Evolutionary conservation across 2,113 vertebrate genomes (phyloP).

Genomic region (Ammodytes marinus): DNA sequence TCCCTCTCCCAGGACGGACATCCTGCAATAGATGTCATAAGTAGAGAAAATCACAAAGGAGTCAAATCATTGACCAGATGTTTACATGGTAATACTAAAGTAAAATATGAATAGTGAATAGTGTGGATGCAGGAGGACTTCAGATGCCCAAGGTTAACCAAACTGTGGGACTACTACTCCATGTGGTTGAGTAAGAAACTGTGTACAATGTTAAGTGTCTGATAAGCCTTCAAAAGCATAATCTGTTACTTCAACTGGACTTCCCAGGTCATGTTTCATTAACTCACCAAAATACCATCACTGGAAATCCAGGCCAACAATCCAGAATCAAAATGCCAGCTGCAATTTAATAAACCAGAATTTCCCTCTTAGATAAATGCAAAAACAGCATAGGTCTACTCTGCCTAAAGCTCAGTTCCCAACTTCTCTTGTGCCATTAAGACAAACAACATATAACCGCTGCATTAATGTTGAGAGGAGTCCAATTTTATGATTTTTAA

Average conservation of each 20-base stretch:
- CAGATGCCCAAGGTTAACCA: not conserved
- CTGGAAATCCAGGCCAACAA: not conserved
- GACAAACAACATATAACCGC: constrained; percentile 3
- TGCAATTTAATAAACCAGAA: not conserved
- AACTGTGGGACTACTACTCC: not conserved
- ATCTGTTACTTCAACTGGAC: too few species aligned
- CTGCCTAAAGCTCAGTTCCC: not conserved
- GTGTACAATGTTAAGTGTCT: too few species aligned
- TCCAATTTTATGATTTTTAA: constrained; percentile 7
- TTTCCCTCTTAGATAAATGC: not conserved
- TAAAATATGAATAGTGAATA: too few species aligned
- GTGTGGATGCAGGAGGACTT: too few species aligned
- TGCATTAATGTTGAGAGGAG: not conserved
- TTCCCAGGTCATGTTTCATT: not conserved
- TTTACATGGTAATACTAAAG: too few species aligned
- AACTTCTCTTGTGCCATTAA: not conserved
- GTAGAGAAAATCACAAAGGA: too few species aligned
- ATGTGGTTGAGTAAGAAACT: too few species aligned
- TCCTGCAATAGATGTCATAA: too few species aligned
- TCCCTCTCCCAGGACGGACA: too few species aligned
- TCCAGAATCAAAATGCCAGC: not conserved
- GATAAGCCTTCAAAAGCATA: too few species aligned
- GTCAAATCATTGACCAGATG: too few species aligned
- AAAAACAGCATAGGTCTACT: not conserved
- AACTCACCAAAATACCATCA: not conserved